Conservation (phyloP, 1,140 invertebrate species). For the Meloidogyne chitwoodi region DNA sequence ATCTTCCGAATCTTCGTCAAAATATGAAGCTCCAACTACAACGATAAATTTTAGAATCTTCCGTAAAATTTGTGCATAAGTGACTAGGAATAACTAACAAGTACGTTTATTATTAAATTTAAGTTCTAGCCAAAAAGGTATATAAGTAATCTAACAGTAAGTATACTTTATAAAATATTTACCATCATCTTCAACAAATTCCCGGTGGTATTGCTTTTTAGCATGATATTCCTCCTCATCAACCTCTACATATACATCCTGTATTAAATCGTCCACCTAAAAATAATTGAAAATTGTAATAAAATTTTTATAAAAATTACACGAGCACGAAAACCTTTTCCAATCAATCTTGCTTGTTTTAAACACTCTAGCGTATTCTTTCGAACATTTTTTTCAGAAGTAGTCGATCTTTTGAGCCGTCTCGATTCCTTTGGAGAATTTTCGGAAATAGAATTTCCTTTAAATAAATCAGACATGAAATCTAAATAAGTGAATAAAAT, state of each 20-base stretch:
- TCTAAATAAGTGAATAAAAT: not conserved
- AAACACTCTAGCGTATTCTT: not conserved
- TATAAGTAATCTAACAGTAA: too few species aligned
- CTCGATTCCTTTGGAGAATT: not conserved
- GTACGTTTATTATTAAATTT: too few species aligned
- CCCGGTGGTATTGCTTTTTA: constrained; percentile 13
- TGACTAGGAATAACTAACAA: too few species aligned
- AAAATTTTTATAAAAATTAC: constrained; percentile 7
- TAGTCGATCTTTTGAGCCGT: not conserved
- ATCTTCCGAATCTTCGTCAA: constrained; percentile 28
- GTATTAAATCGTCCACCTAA: constrained; percentile 36
- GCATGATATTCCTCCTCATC: constrained; percentile 35
- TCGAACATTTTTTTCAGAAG: not conserved
- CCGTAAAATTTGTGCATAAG: too few species aligned
- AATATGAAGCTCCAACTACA: constrained; percentile 13
- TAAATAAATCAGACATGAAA: not conserved
- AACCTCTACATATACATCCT: constrained; percentile 41
- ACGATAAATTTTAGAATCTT: not conserved
- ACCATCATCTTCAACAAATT: constrained; percentile 41
- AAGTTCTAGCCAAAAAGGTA: too few species aligned
- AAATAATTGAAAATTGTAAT: not conserved
- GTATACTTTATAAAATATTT: not conserved
- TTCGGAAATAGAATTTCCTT: not conserved
- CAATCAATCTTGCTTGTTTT: constrained; percentile 15
- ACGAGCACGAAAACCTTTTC: constrained; percentile 5